Base-by-base conservation (phyloP, 2,888 invertebrate genomes). In the Zhuqinia jingwanae region DNA sequence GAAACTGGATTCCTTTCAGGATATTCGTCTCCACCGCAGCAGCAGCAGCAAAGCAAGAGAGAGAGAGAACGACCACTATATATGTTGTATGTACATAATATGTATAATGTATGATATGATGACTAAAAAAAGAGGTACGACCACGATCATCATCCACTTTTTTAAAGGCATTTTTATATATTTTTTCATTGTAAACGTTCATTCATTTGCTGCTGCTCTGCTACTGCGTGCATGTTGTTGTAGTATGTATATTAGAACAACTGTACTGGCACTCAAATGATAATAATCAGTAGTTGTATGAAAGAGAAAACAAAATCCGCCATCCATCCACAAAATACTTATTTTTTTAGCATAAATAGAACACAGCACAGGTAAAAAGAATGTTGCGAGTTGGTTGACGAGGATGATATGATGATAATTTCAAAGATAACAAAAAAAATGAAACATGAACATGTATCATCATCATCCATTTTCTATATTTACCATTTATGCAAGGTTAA, bases 1-100 rank as follows among this genome's bases (percentile, higher is more conserved):
- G 77, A 87, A 82, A 87, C 87, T 77, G 87, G 87, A 87, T 87
- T 87, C 87, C 81, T 82, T 87, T 87, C 85, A 79, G 58, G 73
- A 79, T 78, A 65, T 36, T 73, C 70, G 70, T 83, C 65, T 76
- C 56, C 27, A 58, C 56, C 22, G 42, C 17, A 30, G 36, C 58
- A 36, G 3, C 36, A 36, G 36, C n/a, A n/a, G n/a, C n/a, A n/a
- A n/a, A n/a, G n/a, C n/a, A n/a, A n/a, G n/a, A n/a, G n/a, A n/a
- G n/a, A n/a, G n/a, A n/a, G 56, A 36, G 75, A 56, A 56, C 75
- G 53, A 56, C 56, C 10, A 10, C 17, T 11, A 5, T 20, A 22
- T 22, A 20, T n/a, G 25, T 60, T 20, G n/a, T n/a, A n/a, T n/a
- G n/a, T n/a, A n/a, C n/a, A n/a, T n/a, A n/a, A n/a, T n/a, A n/a